These are phyloP conservation scores for Tenthredo distinguenda DNA, from an alignment of 2,888 invertebrate species.

Conservation along the genomic window DNA sequence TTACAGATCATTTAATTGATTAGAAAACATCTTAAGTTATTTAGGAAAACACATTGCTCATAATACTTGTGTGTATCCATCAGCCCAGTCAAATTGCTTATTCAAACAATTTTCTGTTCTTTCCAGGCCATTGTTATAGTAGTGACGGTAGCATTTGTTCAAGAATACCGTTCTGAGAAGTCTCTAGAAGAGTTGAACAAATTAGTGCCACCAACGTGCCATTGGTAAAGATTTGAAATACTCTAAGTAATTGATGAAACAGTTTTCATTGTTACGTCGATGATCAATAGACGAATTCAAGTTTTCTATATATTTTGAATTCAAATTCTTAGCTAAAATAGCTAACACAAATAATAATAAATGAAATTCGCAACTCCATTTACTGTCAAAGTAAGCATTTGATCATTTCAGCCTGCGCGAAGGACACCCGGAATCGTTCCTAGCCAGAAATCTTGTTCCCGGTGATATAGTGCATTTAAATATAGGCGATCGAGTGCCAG, in stretches of 20 bases:
- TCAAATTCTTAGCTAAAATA: neutral
- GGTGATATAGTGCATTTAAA: constrained; percentile 96
- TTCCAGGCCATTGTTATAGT: constrained; percentile 86
- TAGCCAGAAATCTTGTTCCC: constrained; percentile 97
- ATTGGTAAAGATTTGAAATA: constrained; percentile 83
- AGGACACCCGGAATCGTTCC: constrained; percentile 91
- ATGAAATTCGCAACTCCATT: neutral
- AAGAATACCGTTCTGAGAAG: constrained; percentile 99
- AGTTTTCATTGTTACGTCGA: neutral
- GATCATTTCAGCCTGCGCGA: constrained; percentile 87
- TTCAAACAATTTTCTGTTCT: constrained; percentile 52
- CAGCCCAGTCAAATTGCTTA: neutral
- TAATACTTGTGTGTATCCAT: neutral
- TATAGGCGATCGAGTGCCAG: constrained; percentile 98
- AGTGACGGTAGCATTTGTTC: constrained; percentile 99
- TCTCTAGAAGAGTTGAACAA: constrained; percentile 98
- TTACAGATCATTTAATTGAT: neutral
- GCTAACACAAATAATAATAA: too few species aligned
- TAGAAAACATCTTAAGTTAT: neutral
- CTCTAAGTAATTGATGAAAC: neutral
- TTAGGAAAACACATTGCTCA: neutral
- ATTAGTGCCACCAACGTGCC: constrained; percentile 97
- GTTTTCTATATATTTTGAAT: neutral
- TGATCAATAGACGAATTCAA: neutral
- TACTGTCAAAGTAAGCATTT: constrained; percentile 11